Base-by-base conservation (phyloP, 1,140 invertebrate species). In the Drosophila lowei region DNA sequence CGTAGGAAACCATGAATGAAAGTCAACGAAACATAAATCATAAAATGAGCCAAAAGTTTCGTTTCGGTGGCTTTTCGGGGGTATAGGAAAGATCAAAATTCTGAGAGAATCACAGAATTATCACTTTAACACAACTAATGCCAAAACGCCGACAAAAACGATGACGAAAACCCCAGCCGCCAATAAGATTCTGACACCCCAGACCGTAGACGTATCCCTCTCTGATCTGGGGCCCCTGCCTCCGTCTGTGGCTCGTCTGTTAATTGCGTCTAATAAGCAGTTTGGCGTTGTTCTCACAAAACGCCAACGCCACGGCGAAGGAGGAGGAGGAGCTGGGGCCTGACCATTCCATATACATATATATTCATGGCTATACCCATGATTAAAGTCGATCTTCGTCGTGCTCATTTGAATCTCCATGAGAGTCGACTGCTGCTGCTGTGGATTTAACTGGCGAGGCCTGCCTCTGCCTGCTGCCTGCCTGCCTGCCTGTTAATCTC, bases 221-320 rank as follows among this genome's bases (percentile, higher is more conserved):
- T 54, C 64, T 42, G 43, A 16, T 65, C 48, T 28, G 21, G 43
- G 21, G 43, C 18, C 38, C 52, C 42, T 43, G 42, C 23, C 61
- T 46, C 9, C 49, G 23, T 64, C 48, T 76, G 77, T 61, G 83
- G 64, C 64, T 56, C 34, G 34, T 38, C 79, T 79, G 83, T 88
- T 88, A 88, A 88, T 88, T 88, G 83, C 83, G 78, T 89, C 83
- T 88, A 88, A 88, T 88, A 88, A 88, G 83, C 83, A 88, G 83
- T 88, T 88, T 83, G 75, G 71, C 76, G 78, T 72, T 83, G 78
- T 86, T 83, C 83, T 88, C 83, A 88, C 83, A 88, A 77, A 88
- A 83, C 84, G 75, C 84, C 83, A 88, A 83, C 83, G 72, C 84
- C 83, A 85, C 42, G 3, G 47, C 38, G 48, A 15, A 59, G 56